Conservation (phyloP, 2,113 vertebrate genomes). For the Dipodomys stephensi region DNA sequence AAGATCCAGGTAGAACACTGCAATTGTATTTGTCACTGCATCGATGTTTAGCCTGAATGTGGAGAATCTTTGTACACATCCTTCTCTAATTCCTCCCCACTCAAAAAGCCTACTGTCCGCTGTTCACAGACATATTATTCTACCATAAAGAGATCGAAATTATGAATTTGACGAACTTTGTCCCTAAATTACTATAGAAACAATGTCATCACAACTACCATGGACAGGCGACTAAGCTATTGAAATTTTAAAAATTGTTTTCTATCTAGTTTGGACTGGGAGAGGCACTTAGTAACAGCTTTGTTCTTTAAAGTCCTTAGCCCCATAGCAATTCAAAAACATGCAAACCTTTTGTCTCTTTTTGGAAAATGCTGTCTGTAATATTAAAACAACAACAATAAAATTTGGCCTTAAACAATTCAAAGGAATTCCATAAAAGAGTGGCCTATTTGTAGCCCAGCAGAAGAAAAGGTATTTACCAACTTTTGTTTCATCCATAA, state of each 20-base stretch:
- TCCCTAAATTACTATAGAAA: neutral
- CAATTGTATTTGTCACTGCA: neutral
- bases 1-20: conserved; percentile 25
- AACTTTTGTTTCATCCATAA: conserved; percentile 19
- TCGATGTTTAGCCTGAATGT: neutral
- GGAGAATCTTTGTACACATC: neutral
- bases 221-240: neutral
- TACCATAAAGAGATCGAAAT: neutral
- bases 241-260: neutral
- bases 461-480: conserved; percentile 12
- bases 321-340: neutral
- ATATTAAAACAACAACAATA: conserved; percentile 2
- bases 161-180: neutral
- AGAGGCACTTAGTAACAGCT: neutral
- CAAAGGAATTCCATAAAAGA: conserved; percentile 22
- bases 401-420: conserved; percentile 33
- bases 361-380: conserved; percentile 36
- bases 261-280: conserved; percentile 20
- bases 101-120: neutral
- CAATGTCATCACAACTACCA: neutral
- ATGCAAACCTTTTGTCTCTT: neutral
- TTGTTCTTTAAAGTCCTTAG: conserved; percentile 27
- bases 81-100: neutral
- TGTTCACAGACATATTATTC: neutral
- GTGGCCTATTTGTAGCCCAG: neutral